Base-by-base conservation (phyloP, 2,113 vertebrate species). In the Odocoileus hemionus region DNA sequence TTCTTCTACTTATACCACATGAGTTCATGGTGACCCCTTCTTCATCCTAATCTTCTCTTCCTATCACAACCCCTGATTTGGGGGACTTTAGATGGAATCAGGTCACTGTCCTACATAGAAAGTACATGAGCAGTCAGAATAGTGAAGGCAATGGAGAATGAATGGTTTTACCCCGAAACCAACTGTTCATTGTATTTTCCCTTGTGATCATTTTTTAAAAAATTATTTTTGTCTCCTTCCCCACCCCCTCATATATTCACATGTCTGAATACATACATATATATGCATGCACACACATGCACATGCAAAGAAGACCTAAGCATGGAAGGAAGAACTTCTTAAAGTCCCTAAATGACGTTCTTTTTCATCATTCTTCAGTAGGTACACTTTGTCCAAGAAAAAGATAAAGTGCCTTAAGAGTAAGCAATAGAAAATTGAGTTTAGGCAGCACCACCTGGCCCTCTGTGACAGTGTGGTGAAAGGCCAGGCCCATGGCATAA, bases 401-500 rank as follows among this genome's bases (percentile, higher is more conserved):
- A 87, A 84, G 76, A 33, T 15, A 60, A 39, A 85, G 82, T 74
- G 47, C 80, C 91, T 80, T 87, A 78, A 92, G 76, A 21, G 60
- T 70, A 64, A 97, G 89, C 85, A 83, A 26, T 28, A 39, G 76
- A 58, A 93, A 94, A 61, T 70, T 67, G 82, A 16, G 25, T 85
- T 92, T 52, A 28, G 84, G 80, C 61, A 43, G 39, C 43, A 14
- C 26, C 39, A 36, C 74, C 83, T 93, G 64, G 54, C 52, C 47
- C 13, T 64, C 45, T 25, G 19, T 55, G 36, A 36, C 82, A 74
- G 57, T 45, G 82, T 54, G 90, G 55, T 70, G 74, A 95, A 95
- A 97, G 92, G 61, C 89, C 54, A 67, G 74, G 94, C 30, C 95
- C 23, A 21, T 36, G 89, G 60, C 95, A 74, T 36, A 57, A 83